A percentile compares a stretch with the other conserved stretches of the same genome.
Conservation (phyloP, 1,140 invertebrate species). For the Scaptomyza montana region DNA sequence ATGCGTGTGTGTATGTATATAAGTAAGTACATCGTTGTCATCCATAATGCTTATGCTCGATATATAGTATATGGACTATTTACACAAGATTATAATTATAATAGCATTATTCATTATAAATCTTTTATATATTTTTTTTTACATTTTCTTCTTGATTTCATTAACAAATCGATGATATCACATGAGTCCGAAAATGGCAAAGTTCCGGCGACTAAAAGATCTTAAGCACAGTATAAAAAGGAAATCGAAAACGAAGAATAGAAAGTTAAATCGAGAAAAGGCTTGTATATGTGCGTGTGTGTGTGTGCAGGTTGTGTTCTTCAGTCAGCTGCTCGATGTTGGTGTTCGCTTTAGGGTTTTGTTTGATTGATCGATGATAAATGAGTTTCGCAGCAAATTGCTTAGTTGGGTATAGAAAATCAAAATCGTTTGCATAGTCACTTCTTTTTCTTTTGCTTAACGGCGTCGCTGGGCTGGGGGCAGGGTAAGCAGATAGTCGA, state of each 20-base stretch:
- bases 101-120: slow-evolving; percentile 53
- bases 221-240: slow-evolving; percentile 57
- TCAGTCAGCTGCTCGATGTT: slow-evolving; percentile 65
- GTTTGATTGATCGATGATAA: slow-evolving; percentile 28
- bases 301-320: slow-evolving; percentile 67
- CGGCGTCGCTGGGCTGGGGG: slow-evolving; percentile 82
- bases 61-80: slow-evolving; percentile 72
- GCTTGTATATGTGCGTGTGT: slow-evolving; percentile 27
- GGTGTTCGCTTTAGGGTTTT: slow-evolving; percentile 35
- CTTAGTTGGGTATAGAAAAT: slow-evolving; percentile 39
- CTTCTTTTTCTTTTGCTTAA: slow-evolving; percentile 30
- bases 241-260: slow-evolving; percentile 20
- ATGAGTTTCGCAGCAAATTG: slow-evolving; percentile 39
- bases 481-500: slow-evolving; percentile 86
- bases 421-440: slow-evolving; percentile 42
- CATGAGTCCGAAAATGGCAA: slow-evolving; percentile 83
- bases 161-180: slow-evolving; percentile 81
- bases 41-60: slow-evolving; percentile 49
- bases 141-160: slow-evolving; percentile 73
- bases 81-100: slow-evolving; percentile 61
- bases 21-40: slow-evolving; percentile 39
- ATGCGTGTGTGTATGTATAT: slow-evolving; percentile 29
- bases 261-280: slow-evolving; percentile 13
- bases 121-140: slow-evolving; percentile 61
- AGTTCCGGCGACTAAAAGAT: slow-evolving; percentile 83